These are phyloP conservation scores for Gandaritis pyraliata DNA, from an alignment of 2,888 invertebrate species.

Conservation along the genomic window DNA sequence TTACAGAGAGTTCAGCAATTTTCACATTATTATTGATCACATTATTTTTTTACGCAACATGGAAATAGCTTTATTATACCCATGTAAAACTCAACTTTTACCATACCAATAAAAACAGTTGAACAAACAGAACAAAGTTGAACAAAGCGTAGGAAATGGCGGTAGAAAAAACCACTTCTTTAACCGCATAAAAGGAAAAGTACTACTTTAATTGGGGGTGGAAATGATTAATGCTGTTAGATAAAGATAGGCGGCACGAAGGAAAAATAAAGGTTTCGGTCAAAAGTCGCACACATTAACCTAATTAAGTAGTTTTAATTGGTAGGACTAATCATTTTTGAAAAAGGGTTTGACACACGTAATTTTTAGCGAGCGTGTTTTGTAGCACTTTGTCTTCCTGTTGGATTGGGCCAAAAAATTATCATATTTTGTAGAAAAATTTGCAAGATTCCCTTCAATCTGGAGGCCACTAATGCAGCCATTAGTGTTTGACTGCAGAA, in stretches of 20 bases:
- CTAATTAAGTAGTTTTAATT: conserved; percentile 83
- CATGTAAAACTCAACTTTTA: conserved; percentile 60
- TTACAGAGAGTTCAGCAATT: not conserved
- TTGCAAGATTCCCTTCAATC: too few species aligned
- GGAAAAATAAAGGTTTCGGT: conserved; percentile 65
- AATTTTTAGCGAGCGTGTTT: not conserved
- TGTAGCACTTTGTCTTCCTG: not conserved
- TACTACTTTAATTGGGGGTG: conserved; percentile 80
- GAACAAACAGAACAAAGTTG: conserved; percentile 66
- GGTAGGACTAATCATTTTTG: conserved; percentile 78
- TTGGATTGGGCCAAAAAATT: too few species aligned
- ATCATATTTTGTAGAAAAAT: too few species aligned
- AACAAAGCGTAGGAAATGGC: conserved; percentile 69
- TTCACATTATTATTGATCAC: conserved; percentile 19
- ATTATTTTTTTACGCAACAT: conserved; percentile 36
- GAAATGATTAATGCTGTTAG: conserved; percentile 82
- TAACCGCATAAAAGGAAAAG: conserved; percentile 50
- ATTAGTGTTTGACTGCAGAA: too few species aligned
- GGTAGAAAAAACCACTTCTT: conserved; percentile 60
- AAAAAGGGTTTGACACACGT: conserved; percentile 52
- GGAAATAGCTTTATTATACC: conserved; percentile 50
- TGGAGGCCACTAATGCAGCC: too few species aligned
- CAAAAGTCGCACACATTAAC: conserved; percentile 80
- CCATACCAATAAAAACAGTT: conserved; percentile 66
- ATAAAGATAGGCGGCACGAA: conserved; percentile 73